These are phyloP conservation scores for Rhamphomyia laevipes DNA, from an alignment of 2,888 invertebrate species.

Conservation along the genomic window DNA sequence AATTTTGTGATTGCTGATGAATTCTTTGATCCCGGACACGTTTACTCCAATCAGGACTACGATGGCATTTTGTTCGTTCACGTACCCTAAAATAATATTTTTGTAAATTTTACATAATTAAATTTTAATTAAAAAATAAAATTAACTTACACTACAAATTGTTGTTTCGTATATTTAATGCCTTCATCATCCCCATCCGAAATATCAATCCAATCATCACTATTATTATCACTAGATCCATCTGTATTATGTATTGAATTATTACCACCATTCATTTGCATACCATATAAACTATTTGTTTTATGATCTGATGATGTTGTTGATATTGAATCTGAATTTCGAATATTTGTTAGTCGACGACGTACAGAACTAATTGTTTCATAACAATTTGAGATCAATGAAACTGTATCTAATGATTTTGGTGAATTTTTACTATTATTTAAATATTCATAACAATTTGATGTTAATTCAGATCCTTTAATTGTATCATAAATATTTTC, in stretches of 20 bases:
- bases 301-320: constrained; percentile 36
- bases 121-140: neutral
- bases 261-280: constrained; percentile 19
- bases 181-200: constrained; percentile 23
- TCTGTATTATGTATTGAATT: constrained; percentile 5
- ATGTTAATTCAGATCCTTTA: constrained; percentile 42
- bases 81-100: constrained; percentile 27
- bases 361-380: constrained; percentile 31
- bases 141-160: constrained; percentile 36
- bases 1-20: constrained; percentile 30
- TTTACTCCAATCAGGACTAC: constrained; percentile 37
- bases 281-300: constrained; percentile 36
- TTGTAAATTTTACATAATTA: neutral
- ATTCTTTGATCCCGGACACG: constrained; percentile 35
- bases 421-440: constrained; percentile 13
- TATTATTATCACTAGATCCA: constrained; percentile 27
- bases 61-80: constrained; percentile 32
- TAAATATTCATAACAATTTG: constrained; percentile 32
- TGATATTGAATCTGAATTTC: constrained; percentile 32
- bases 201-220: constrained; percentile 37
- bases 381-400: constrained; percentile 33
- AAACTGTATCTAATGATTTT: constrained; percentile 22
- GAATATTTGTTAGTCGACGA: constrained; percentile 14
- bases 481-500: constrained; percentile 54
- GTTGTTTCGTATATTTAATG: constrained; percentile 16